Base-by-base conservation (phyloP, 2,113 vertebrate species). In the Gnathonemus echidnorhynchus region DNA sequence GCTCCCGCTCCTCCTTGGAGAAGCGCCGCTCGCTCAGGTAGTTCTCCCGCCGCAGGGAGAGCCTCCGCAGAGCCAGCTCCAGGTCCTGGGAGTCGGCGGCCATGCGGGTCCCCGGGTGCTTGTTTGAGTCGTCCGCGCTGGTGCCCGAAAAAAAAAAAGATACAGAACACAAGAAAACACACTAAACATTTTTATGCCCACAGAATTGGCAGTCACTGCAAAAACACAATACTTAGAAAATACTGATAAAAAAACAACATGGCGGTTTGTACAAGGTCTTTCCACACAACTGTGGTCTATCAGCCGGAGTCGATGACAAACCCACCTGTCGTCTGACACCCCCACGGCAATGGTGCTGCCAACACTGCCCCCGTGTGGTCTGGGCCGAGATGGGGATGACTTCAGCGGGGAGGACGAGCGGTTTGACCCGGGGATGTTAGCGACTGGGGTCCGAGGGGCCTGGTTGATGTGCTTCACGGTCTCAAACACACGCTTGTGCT, bases 1-100 rank as follows among this genome's bases (percentile, higher is more conserved):
- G 94, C 89, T 97, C 98, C 90, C 98, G 95, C 93, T 98, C 98
- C 92, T 98, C 98, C 93, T 98, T 97, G 0, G 99, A 99, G 95
- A 97, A 99, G 74, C 96, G 97, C 52, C 98, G 92, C 94, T 99
- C 98, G 0, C 97, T 98, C 90, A 99, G 95, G 94, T 97, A 98
- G 95, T 99, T 99, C 92, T 99, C 98, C 0, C 98, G 92, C 7
- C 98, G 95, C 52, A 99, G 97, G 42, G 98, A 99, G 83, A 99
- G 95, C 46, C 98, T 95, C 1, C 98, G 95, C 88, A 99, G 95
- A 1, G 98, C 98, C 5, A 97, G 95, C 92, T 98, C 97, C 84
- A 99, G 95, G 93, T 99, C 98, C 89, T 97, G 97, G 8, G 97
- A 97, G n/a, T 98, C 97, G 0, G 95, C 96, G 0, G 95, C 96